phyloP scores from a whole-genome alignment of 2,797 vertebrate genomes.

The Argyrosomus regius region DNA sequence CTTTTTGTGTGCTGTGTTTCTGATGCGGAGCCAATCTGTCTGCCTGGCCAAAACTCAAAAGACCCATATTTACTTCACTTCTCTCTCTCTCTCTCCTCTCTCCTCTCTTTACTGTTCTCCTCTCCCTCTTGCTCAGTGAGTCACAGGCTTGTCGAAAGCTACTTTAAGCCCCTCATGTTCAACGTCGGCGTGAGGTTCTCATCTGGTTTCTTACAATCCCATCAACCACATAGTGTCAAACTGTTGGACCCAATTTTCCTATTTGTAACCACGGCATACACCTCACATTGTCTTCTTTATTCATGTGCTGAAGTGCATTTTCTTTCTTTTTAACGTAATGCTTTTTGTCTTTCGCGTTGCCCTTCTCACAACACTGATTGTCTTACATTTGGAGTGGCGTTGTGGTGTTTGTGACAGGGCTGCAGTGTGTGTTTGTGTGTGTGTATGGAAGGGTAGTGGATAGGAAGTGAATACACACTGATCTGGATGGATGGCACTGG shows the following conservation, averaged over 20 bases:
- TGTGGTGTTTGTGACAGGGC: slow-evolving; percentile 33
- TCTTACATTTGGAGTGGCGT: slow-evolving; percentile 27
- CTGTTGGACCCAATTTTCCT: slow-evolving; percentile 14
- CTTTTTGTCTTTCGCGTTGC: slow-evolving; percentile 42
- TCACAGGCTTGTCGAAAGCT: slow-evolving; percentile 55
- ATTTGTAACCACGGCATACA: not conserved
- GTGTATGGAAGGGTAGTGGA: slow-evolving; percentile 28
- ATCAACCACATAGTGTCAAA: slow-evolving; percentile 26
- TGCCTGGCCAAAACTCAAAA: slow-evolving; percentile 74
- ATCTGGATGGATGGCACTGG: slow-evolving; percentile 66
- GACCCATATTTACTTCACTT: slow-evolving; percentile 67
- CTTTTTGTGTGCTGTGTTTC: slow-evolving; percentile 72
- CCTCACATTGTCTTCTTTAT: not conserved
- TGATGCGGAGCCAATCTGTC: slow-evolving; percentile 76
- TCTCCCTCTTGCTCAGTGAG: slow-evolving; percentile 36
- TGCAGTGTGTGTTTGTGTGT: slow-evolving; percentile 29
- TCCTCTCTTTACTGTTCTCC: slow-evolving; percentile 32
- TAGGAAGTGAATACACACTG: slow-evolving; percentile 62
- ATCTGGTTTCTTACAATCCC: slow-evolving; percentile 39
- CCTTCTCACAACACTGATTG: slow-evolving; percentile 48
- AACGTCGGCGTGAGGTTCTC: slow-evolving; percentile 41
- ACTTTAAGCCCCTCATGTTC: slow-evolving; percentile 51
- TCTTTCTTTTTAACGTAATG: not conserved
- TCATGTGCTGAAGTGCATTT: not conserved
- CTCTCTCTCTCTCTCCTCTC: slow-evolving; percentile 22